Evolutionary conservation across 2,797 vertebrate species (phyloP), one percentile per base, ranked within the genome.

Genomic region (Coregonus suidteri): DNA sequence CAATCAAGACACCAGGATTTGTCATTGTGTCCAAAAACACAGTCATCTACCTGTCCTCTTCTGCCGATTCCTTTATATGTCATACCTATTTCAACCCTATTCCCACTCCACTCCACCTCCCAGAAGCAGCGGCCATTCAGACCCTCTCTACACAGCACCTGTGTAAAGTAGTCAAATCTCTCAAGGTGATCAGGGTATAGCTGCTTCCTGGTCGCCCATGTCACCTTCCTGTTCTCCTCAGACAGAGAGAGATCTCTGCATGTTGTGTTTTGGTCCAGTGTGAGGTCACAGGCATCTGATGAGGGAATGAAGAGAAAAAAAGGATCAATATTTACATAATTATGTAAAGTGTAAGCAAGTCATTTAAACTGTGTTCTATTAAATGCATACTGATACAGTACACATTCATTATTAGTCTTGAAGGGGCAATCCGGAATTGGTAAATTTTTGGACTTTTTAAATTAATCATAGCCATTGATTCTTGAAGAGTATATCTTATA

Each of bases 51-150:
- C 1, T 15, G 2, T 47, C 37, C 54, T 20, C 20, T 65, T 13
- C 73, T 64, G 18, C 13, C 51, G 20, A 75, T 75, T 65, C 59
- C 14, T 75, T 25, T 65, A 30, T 66, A 75, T 47, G 59, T 51
- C 54, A 74, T 53, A 11, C 16, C 53, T n/a, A 64, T 74, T 20
- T 15, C 7, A 35, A 14, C 11, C 14, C 35, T 34, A 15, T 47
- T 41, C 35, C 31, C 68, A 37, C 16, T 18, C 31, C 67, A 13
- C 53, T 73, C 31, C 3, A 54, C 73, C 73, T 74, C 73, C 73
- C 73, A 74, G 73, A 64, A 74, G 37, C 34, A 64, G 52, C 56
- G 54, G 9, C 73, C 73, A 74, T 34, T 74, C 35, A 74, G 73
- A 74, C 53, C 34, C 35, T 74, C 73, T 41, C 59, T 65, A 75